Evolutionary conservation across 2,888 invertebrate species (phyloP), one percentile per base, ranked within the genome.

Genomic region (Aphodius granarius): DNA sequence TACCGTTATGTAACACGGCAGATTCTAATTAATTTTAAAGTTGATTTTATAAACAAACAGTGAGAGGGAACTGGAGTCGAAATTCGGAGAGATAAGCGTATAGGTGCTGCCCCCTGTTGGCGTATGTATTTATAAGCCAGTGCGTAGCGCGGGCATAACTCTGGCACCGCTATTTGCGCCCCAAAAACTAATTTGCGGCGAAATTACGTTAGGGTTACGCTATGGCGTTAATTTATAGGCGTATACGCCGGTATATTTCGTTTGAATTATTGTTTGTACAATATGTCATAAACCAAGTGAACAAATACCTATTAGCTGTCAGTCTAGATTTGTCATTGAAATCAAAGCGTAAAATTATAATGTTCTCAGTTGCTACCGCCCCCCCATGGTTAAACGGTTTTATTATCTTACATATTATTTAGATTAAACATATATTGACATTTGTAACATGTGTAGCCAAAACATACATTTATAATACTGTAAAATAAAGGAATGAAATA

Each of bases 1-100:
- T 20, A 13, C 22, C 68, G 22, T 22, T 21, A 20, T 20, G 20
- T n/a, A 68, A 20, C 68, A 22, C 22, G 68, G 68, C 20, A 21
- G 21, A 66, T 72, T 63, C 75, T 75, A 75, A 75, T 75, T 75
- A 75, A 75, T 75, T 75, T 75, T 75, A 75, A 75, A 72, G 72
- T 75, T 66, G 72, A 75, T 66, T 72, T 75, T 75, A 72, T 72
- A 75, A 72, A 75, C 75, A 75, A 75, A 71, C 75, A 72, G 43
- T 71, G 66, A 70, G 68, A 62, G 18, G 63, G 73, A 73, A 13
- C 43, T 43, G 43, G 43, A 43, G 43, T 43, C 43, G 43, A 43
- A 43, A 43, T 43, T 43, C 43, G 43, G 43, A 43, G 43, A 43
- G 43, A 43, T 43, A 43, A 43, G 43, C 43, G 43, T 43, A 43